Evolutionary conservation across 2,797 vertebrate species (phyloP), one percentile per base, ranked within the genome.

Genomic region (Cossypha caffra): DNA sequence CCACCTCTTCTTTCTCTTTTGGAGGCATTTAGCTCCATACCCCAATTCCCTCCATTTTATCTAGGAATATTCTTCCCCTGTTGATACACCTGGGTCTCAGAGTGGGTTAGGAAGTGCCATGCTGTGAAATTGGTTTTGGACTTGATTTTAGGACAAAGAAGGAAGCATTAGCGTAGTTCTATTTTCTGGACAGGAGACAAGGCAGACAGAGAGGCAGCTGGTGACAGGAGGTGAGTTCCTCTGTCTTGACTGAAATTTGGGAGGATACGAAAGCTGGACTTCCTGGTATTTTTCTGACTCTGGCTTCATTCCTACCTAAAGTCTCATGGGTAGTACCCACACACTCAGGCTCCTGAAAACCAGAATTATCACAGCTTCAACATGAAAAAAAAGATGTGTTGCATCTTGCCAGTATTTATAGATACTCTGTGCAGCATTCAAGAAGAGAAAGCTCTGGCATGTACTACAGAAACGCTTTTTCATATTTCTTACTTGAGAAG

Each of bases 101-200:
- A 1, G 2, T 51, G 12, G 14, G 5, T 42, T 40, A 68, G 19
- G n/a, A 73, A 26, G 42, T 37, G 29, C 3, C 8, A 33, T 11
- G 8, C 16, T 29, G 6, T 42, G 24, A 73, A 64, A 69, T 0
- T 21, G 5, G 7, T n/a, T n/a, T n/a, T n/a, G n/a, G 6, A 1
- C 14, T 77, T 35, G 7, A 5, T 4, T 50, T 74, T 6, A n/a
- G 15, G 25, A 73, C 29, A 63, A 63, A 40, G 16, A 61, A 18
- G 24, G 19, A 75, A 81, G 47, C 1, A 18, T 40, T 4, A 45
- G 10, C 11, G 9, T 8, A 80, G 29, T 35, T 28, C 24, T 57
- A 10, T 67, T 71, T 62, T 75, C 58, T 10, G 4, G 43, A 55
- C 48, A 7, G 16, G 4, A 62, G 8, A 42, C n/a, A n/a, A n/a